Base-by-base conservation (phyloP, 2,797 vertebrate genomes). In the Onychomys arenicola region DNA sequence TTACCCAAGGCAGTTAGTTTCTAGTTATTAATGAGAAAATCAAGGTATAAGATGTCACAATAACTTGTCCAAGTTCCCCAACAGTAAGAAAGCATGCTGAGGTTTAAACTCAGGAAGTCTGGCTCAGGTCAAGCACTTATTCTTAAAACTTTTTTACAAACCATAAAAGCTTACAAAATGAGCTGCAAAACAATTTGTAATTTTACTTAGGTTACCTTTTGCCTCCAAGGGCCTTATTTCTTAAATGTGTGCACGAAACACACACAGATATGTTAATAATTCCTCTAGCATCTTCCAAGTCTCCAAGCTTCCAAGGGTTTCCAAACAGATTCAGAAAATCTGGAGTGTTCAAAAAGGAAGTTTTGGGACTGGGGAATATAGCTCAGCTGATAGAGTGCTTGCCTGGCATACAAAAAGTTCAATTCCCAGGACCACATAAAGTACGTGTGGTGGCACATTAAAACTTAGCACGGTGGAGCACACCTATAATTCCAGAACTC, bases 91-190 rank as follows among this genome's bases (percentile, higher is more conserved):
- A 46, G 40, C 37, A 65, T 6, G 17, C 59, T 65, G 27, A 34
- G 27, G 16, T 46, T 65, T 84, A 84, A 83, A 84, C 40, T 46
- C 40, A 84, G 59, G 59, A 84, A 63, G 59, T 43, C 29, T 63
- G 81, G 27, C 59, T 63, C 43, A 87, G 14, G 89, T 75, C 4
- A 96, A 76, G 25, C 9, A 25, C 12, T 13, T 65, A 37, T 43
- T 76, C 46, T 61, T 37, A 25, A 71, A 77, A 91, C 63, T 13
- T 55, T 88, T 77, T 37, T 88, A 0, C 27, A 69, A 86, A 86
- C 40, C 29, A 49, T n/a, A 86, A 93, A 96, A 78, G 21, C n/a
- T 71, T 52, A 78, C 21, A 83, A 71, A 96, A 96, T 80, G 86
- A 13, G 52, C 19, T 88, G 2, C 12, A 78, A 89, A 46, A 80